These are phyloP conservation scores for Lochmaea capreae DNA, from an alignment of 2,888 invertebrate species.

Conservation along the genomic window DNA sequence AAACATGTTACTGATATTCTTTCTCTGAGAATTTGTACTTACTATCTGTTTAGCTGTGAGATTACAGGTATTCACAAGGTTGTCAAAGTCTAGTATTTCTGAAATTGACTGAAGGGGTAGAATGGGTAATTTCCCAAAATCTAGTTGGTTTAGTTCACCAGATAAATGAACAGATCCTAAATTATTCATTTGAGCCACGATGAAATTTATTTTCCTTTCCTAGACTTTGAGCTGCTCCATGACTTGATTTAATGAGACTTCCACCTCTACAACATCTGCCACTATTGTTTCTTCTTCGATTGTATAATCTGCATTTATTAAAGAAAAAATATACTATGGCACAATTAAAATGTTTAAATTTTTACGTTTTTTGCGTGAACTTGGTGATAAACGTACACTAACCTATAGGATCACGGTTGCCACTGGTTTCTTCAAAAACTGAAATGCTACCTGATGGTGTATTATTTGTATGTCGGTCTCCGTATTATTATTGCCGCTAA, in stretches of 20 bases:
- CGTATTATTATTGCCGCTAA: background rate
- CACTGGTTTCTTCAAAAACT: too few relatives aligned
- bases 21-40: too few relatives aligned
- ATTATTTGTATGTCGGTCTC: background rate
- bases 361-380: too few relatives aligned
- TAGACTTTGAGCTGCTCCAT: constrained; percentile 1
- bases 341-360: background rate
- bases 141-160: background rate
- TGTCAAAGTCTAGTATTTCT: background rate
- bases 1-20: too few relatives aligned
- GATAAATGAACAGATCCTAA: background rate
- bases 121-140: background rate
- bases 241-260: background rate
- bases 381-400: too few relatives aligned
- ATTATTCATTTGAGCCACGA: background rate
- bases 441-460: too few relatives aligned
- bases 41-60: background rate
- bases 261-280: constrained; percentile 2
- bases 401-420: too few relatives aligned
- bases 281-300: background rate
- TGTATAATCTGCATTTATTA: background rate
- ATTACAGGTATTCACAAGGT: background rate
- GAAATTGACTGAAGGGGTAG: background rate
- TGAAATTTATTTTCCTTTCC: background rate
- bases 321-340: background rate